A percentile compares a stretch with the other conserved stretches of the same genome.
These are phyloP conservation scores for Hestina assimilis DNA, from an alignment of 1,140 invertebrate genomes.

Conservation along the genomic window DNA sequence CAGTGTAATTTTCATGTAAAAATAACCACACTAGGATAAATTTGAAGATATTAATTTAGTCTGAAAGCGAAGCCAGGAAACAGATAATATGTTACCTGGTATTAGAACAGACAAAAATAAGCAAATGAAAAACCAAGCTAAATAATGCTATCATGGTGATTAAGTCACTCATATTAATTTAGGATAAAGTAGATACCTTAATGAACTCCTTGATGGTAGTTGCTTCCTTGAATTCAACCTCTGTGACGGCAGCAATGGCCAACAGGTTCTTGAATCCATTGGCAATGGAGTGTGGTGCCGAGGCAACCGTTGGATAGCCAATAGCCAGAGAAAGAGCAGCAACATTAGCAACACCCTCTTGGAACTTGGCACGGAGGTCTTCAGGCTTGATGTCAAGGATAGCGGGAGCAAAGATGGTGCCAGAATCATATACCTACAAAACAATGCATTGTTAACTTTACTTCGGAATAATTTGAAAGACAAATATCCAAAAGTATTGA, in stretches of 20 bases:
- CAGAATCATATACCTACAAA: conserved; percentile 94
- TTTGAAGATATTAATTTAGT: conserved; percentile 59
- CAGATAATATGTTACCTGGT: conserved; percentile 38
- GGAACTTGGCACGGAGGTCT: conserved; percentile 94
- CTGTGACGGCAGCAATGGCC: conserved; percentile 96
- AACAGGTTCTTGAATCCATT: conserved; percentile 99
- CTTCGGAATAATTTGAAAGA: no score
- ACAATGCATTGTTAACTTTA: no score
- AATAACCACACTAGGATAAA: conserved; percentile 65
- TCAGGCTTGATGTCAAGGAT: conserved; percentile 99
- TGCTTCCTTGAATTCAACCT: conserved; percentile 96
- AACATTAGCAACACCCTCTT: conserved; percentile 95
- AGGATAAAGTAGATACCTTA: conserved; percentile 78
- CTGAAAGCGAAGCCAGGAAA: conserved; percentile 64
- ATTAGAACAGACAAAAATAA: conserved; percentile 53
- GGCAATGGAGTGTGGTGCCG: conserved; percentile 97
- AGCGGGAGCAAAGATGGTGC: conserved; percentile 97
- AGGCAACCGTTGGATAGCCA: conserved; percentile 97
- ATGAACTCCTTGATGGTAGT: conserved; percentile 94
- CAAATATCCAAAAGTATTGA: no score
- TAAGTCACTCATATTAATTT: no score
- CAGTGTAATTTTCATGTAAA: conserved; percentile 45
- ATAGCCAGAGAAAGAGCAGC: conserved; percentile 96
- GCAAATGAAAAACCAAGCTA: no score
- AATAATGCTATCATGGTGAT: no score